Evolutionary conservation across 1,140 invertebrate species (phyloP).

Genomic region (Drosophila sproati): DNA sequence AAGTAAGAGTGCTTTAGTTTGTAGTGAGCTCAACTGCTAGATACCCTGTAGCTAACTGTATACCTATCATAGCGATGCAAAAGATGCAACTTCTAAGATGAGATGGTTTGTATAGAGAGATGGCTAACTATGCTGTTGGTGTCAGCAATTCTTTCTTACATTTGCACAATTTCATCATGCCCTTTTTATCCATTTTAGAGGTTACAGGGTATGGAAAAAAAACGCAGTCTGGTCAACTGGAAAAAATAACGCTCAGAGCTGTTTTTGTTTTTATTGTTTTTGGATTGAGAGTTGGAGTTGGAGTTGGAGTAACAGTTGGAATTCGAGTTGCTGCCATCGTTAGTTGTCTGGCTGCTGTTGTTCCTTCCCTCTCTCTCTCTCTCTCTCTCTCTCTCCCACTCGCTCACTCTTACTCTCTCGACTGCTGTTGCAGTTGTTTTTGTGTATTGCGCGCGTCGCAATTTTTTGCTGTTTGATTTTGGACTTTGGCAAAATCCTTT

Average conservation of each 20-base stretch:
- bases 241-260: constrained; percentile 65
- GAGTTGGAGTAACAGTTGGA: constrained; percentile 35
- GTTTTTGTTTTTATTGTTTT: constrained; percentile 2
- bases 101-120: too few species aligned
- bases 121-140: too few species aligned
- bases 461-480: constrained; percentile 79
- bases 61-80: too few species aligned
- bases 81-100: too few species aligned
- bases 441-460: constrained; percentile 53
- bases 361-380: not conserved
- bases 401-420: not conserved
- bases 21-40: not conserved
- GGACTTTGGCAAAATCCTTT: constrained; percentile 82
- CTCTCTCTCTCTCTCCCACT: not conserved
- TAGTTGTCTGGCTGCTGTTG: constrained; percentile 19
- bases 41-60: not conserved
- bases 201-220: not conserved
- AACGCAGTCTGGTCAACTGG: constrained; percentile 74
- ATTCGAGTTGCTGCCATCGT: constrained; percentile 21
- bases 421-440: constrained; percentile 28
- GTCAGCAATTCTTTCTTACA: too few species aligned
- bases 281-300: not conserved
- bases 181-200: not conserved
- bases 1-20: not conserved
- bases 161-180: not conserved